Evolutionary conservation across 1,140 invertebrate species (phyloP), one percentile per base, ranked within the genome.

Genomic region (Holcopasites calliopsidis): DNA sequence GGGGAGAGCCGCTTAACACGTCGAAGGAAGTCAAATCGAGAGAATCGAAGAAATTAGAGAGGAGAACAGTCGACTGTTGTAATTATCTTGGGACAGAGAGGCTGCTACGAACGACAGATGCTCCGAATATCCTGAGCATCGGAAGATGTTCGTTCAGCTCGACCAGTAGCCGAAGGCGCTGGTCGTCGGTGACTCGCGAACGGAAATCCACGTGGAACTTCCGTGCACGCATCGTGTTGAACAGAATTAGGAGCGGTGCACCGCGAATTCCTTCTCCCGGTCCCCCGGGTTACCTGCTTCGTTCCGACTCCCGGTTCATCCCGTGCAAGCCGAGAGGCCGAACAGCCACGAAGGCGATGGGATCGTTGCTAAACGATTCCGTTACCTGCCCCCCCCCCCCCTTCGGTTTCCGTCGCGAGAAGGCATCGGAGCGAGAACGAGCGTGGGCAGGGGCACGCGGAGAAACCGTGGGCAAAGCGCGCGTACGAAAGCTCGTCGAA

Each of bases 161-260:
- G 35, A 26, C 7, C 13, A 2, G 58, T 61, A 61, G 58, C 23
- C 58, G 28, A 31, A 61, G 58, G 23, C 28, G 44, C 16, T n/a
- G 28, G 16, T 33, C 54, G 54, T 42, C 38, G 26, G 23, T 40
- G 58, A 8, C 58, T 42, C 58, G 58, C 26, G 42, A 61, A 61
- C 38, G 58, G 58, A 42, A 42, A 26, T 38, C 42, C 58, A 61
- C 58, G 58, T 26, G 58, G 35, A 61, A 42, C 38, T 42, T n/a
- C 21, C 58, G 58, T 61, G 58, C 35, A 26, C 58, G 38, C 5
- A 61, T 33, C 58, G 16, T 61, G 58, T 40, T 61, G 35, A 18
- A 23, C 58, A 33, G 58, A 61, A 61, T 61, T 40, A 28, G 38
- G 38, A 61, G n/a, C 58, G 13, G 21, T 8, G 23, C 21, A 21